Percentiles rank a stretch among this genome's conserved stretches.
phyloP scores from a whole-genome alignment of 2,888 invertebrate genomes.

The Cheilosia pagana region DNA sequence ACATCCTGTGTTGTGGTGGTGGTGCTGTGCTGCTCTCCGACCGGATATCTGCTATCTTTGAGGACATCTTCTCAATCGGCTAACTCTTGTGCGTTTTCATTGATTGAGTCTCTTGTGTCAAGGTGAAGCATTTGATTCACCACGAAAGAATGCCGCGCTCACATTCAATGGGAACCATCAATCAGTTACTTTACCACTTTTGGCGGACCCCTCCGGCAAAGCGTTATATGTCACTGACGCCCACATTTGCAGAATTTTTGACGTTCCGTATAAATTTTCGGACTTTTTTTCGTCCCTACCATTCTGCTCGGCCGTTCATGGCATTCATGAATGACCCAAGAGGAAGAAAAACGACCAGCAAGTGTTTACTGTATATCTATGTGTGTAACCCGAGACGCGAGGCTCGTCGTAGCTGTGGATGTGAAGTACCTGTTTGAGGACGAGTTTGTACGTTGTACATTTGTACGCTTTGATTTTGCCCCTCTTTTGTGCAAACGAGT shows the following conservation, averaged over 20 bases:
- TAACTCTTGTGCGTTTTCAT: conserved; percentile 40
- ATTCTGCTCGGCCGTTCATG: conserved; percentile 7
- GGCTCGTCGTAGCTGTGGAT: conserved; percentile 2
- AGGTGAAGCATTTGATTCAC: conserved; percentile 64
- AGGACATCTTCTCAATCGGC: conserved; percentile 79
- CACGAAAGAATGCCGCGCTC: conserved; percentile 59
- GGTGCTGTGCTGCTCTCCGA: conserved; percentile 58
- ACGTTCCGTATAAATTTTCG: conserved; percentile 58
- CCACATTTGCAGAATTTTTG: conserved; percentile 63
- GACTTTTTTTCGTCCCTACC: neutral
- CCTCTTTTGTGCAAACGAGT: conserved; percentile 27
- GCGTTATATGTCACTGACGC: conserved; percentile 52
- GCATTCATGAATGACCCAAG: conserved; percentile 56
- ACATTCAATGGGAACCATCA: conserved; percentile 62
- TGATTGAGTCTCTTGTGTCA: conserved; percentile 69
- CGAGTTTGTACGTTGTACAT: conserved; percentile 38
- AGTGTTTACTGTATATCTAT: neutral
- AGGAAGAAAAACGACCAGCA: neutral
- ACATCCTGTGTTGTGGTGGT: conserved; percentile 58
- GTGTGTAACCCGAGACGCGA: conserved; percentile 42
- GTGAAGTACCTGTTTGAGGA: conserved; percentile 36
- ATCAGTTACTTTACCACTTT: conserved; percentile 63
- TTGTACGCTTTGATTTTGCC: neutral
- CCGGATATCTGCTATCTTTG: conserved; percentile 81
- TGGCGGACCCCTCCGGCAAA: conserved; percentile 25